Evolutionary conservation across 92 coral and sea anemone genomes (phyloP).

Genomic region (Scolanthus callimorphus): DNA sequence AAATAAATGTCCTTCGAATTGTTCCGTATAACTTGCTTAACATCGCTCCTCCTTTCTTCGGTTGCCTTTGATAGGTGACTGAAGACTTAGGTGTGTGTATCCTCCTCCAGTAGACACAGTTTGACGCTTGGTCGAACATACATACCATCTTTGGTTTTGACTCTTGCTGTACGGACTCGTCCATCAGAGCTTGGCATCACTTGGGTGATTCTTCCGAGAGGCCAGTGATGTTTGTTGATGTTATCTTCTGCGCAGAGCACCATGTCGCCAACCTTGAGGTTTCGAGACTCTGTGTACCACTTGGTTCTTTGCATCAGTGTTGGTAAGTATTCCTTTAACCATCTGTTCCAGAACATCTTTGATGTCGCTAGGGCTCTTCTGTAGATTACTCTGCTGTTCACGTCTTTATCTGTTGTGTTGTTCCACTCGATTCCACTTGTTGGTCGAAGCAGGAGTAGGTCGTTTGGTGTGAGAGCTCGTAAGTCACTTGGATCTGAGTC

Average conservation of each 20-base stretch:
- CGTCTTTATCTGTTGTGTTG: not conserved
- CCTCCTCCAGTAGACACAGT: not conserved
- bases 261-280: not conserved
- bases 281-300: not conserved
- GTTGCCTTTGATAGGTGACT: not conserved
- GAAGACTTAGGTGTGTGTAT: not conserved
- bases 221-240: not conserved
- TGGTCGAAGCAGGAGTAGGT: not conserved
- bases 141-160: not conserved
- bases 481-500: not conserved
- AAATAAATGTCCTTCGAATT: too few relatives aligned
- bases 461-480: conserved; percentile 3
- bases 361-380: not conserved
- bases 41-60: conserved; percentile 1
- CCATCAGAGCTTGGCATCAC: not conserved
- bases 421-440: not conserved
- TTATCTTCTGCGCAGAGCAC: not conserved
- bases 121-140: not conserved
- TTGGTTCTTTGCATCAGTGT: not conserved
- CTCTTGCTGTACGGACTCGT: not conserved
- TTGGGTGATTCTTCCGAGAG: not conserved
- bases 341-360: not conserved
- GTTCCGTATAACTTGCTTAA: not conserved
- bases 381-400: not conserved
- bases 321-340: not conserved